Evolutionary conservation across 2,113 vertebrate genomes (phyloP), one percentile per base, ranked within the genome.

Genomic region (Rhodinocichla rosea): DNA sequence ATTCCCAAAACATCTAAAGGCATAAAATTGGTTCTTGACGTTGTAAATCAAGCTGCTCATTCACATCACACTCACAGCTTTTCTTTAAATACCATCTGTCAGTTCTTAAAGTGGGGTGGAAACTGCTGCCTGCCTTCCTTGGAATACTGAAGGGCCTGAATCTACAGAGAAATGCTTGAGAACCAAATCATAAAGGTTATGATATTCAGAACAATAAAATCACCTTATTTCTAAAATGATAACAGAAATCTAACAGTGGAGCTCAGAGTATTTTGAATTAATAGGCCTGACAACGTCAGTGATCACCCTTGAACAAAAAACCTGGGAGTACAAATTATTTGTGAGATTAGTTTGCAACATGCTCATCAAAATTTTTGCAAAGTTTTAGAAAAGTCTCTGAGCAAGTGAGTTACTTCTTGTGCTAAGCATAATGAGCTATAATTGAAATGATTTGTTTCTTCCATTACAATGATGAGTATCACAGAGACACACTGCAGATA

Each of bases 401-500:
- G 17, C 64, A 63, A 80, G 62, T 82, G 69, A 95, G 42, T 62
- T 89, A 96, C 67, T 95, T 64, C 79, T 89, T 63, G n/a, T 62
- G 83, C 69, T 69, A 55, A 93, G 82, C 83, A 89, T 93, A 95
- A 97, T 90, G 87, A 96, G 90, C 75, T 77, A 68, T 56, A 95
- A 97, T 94, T 91, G 68, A 47, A 94, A 92, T 85, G 67, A 96
- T 97, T 97, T 96, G 81, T 83, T 96, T 90, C 85, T 73, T 94
- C 74, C 90, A 83, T 90, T 89, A 94, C 45, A 78, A 39, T 87
- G 49, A 94, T 84, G 64, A 35, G 62, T 83, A 94, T 87, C 81
- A 92, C 77, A 68, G 47, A 90, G 35, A 63, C 47, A 67, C 20
- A 4, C 22, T n/a, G 47, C 18, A 73, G 35, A 78, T 49, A 53